Conservation (phyloP, 1,140 invertebrate species). For the Spodoptera frugiperda region DNA sequence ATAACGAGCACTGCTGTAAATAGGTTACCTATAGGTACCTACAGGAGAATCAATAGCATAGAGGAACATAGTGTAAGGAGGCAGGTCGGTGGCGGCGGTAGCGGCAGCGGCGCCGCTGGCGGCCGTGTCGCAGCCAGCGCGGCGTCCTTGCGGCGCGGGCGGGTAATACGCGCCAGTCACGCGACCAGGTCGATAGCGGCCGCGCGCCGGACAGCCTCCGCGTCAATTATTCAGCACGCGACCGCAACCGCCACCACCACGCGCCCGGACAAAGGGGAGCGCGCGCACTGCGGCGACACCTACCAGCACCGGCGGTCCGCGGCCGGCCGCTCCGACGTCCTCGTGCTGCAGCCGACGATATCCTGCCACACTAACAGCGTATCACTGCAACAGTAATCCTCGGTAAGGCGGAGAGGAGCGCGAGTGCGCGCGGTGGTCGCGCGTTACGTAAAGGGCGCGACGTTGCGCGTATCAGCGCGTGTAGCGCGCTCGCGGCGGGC, state of each 20-base stretch:
- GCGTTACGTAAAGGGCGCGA: conserved; percentile 83
- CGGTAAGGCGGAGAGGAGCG: conserved; percentile 54
- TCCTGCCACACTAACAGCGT: conserved; percentile 67
- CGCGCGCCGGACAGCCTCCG: conserved; percentile 70
- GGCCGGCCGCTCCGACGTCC: conserved; percentile 60
- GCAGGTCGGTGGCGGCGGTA: conserved; percentile 55
- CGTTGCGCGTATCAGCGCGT: conserved; percentile 76
- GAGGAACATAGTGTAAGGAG: conserved; percentile 52
- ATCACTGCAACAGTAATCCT: conserved; percentile 72
- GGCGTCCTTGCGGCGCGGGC: conserved; percentile 75
- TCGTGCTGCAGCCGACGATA: conserved; percentile 65
- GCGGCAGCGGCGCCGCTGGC: conserved; percentile 54
- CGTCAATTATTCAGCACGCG: conserved; percentile 84
- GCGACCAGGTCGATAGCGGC: conserved; percentile 82
- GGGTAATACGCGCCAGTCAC: conserved; percentile 73
- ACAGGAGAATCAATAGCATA: conserved; percentile 56
- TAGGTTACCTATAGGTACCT: conserved; percentile 44
- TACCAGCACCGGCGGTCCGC: conserved; percentile 75
- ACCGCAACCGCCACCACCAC: conserved; percentile 67
- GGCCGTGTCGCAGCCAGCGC: conserved; percentile 79
- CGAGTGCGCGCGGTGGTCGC: conserved; percentile 69
- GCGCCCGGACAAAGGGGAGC: conserved; percentile 70
- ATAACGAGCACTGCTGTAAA: conserved; percentile 45
- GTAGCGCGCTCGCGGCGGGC: conserved; percentile 78
- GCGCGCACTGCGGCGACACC: conserved; percentile 77